These are phyloP conservation scores for Argyresthia albistria DNA, from an alignment of 2,888 invertebrate genomes.

Conservation along the genomic window DNA sequence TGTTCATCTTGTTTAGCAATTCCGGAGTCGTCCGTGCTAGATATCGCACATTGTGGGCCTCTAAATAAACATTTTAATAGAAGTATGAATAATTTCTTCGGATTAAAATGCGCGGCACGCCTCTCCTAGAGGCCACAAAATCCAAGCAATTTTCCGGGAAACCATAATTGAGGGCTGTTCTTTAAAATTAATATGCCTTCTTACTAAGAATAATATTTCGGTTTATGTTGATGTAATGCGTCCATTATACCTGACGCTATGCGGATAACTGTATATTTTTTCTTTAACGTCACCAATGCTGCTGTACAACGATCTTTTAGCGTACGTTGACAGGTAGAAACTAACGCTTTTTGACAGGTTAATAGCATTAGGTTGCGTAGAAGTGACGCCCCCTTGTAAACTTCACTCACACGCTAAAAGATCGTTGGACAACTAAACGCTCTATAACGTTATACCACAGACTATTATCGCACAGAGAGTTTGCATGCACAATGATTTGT, in stretches of 20 bases:
- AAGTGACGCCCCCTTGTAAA: too few species aligned
- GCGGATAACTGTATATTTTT: not conserved
- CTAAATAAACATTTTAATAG: constrained; percentile 14
- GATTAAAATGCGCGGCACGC: constrained; percentile 4
- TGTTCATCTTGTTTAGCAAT: not conserved
- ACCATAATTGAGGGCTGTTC: constrained; percentile 14
- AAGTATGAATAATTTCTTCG: not conserved
- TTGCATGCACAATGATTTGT: too few species aligned
- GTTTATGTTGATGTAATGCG: not conserved
- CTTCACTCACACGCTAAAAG: too few species aligned
- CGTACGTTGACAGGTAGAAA: too few species aligned
- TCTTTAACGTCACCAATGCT: too few species aligned
- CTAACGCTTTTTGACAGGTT: too few species aligned
- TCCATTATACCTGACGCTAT: not conserved
- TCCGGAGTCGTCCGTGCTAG: constrained; percentile 8
- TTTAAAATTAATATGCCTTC: not conserved
- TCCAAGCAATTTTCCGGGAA: constrained; percentile 17
- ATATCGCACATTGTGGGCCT: constrained; percentile 1
- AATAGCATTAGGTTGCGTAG: too few species aligned
- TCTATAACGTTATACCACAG: too few species aligned
- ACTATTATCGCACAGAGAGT: too few species aligned
- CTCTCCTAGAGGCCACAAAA: constrained; percentile 14
- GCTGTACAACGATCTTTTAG: too few species aligned
- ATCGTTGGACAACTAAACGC: too few species aligned
- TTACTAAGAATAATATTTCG: too few species aligned